Evolutionary conservation across 2,797 vertebrate species (phyloP), one percentile per base, ranked within the genome.

Genomic region (Peromyscus aztecus): DNA sequence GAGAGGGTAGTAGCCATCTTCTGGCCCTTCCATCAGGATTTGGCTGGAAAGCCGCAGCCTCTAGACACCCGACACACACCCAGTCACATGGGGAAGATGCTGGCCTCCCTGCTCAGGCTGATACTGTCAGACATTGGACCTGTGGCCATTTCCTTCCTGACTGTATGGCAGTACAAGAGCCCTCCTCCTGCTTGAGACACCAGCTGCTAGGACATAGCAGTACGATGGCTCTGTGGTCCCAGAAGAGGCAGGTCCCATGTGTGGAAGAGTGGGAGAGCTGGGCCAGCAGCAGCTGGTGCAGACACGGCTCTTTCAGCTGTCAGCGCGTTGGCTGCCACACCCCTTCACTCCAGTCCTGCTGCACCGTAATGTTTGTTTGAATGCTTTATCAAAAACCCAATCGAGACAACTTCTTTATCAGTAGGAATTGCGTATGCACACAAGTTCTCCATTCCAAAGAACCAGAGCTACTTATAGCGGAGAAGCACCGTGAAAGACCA

Each of bases 321-420:
- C 91, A 96, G 55, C 21, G 3, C 8, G 6, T 61, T 13, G 57
- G 31, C 87, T 34, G 57, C 57, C 73, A 0, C 83, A 88, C 57
- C 34, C 7, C 1, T 84, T 77, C 78, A 2, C 52, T 75, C 89
- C 59, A 37, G 40, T 19, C 89, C 40, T 5, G 0, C 52, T 84
- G 49, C 83, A 8, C 89, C 23, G 8, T 57, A 55, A 17, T 17
- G 55, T 17, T 61, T 91, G 24, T 75, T 17, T 83, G 75, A 87
- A 63, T 31, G 27, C 87, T 93, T 85, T 75, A 69, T 89, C 40
- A 95, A 75, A 92, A 97, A 87, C 83, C 76, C 77, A 43, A 55
- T 34, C 91, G 71, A 84, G 93, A 87, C 43, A 85, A 52, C 81
- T 17, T 84, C 52, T 55, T 11, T 19, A 57, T 13, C 31, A 61